These are phyloP conservation scores for Petrolisthes manimaculis DNA, from an alignment of 2,888 invertebrate genomes.

Conservation along the genomic window DNA sequence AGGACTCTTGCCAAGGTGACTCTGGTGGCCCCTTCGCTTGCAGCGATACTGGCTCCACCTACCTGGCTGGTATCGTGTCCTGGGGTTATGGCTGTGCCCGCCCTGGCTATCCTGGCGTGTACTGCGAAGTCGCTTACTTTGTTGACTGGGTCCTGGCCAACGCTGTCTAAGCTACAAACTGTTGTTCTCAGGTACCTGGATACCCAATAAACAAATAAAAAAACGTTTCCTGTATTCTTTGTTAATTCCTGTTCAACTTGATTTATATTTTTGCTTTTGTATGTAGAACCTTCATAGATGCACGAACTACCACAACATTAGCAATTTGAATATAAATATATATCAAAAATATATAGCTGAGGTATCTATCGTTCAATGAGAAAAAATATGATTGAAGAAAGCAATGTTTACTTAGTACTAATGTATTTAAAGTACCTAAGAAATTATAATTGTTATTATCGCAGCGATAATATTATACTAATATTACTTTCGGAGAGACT, in stretches of 20 bases:
- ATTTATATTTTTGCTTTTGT: background rate
- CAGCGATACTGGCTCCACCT: conserved; percentile 15
- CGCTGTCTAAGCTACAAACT: conserved; percentile 1
- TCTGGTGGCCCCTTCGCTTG: conserved; percentile 67
- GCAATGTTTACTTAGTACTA: background rate
- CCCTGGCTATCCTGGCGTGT: conserved; percentile 64
- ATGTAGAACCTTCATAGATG: background rate
- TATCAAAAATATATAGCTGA: background rate
- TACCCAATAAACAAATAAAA: background rate
- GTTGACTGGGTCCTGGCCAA: conserved; percentile 66
- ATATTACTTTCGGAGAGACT: no score
- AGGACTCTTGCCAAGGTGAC: conserved; percentile 66
- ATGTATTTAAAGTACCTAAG: no score
- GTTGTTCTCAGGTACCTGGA: conserved; percentile 4
- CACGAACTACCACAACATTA: background rate
- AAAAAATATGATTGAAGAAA: background rate
- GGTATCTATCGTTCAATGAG: background rate
- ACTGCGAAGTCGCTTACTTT: conserved; percentile 66
- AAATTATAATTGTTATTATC: no score
- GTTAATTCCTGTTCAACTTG: background rate
- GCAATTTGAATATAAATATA: background rate
- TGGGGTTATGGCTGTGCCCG: conserved; percentile 46
- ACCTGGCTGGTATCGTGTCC: conserved; percentile 41
- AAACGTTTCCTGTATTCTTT: background rate
- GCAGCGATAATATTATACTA: no score